Base-by-base conservation (phyloP, 2,797 vertebrate genomes). In the Muraenolepis orangiensis region DNA sequence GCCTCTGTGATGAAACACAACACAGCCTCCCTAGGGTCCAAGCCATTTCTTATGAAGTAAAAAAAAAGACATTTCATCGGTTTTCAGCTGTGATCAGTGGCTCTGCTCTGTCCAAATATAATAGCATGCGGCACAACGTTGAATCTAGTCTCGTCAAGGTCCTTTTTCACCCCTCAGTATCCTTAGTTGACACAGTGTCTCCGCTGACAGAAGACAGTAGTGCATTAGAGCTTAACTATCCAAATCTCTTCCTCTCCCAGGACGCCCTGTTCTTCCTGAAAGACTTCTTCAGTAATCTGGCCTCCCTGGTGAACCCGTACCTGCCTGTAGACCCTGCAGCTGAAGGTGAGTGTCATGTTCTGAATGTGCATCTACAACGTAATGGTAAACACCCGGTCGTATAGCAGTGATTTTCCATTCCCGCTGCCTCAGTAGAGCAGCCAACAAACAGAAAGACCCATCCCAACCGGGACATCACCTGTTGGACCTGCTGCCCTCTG, bases 221-320 rank as follows among this genome's bases (percentile, higher is more conserved):
- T 26, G 8, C 26, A 12, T 64, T 11, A 23, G 10, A n/a, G 30
- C 31, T 38, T 34, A 70, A 38, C 69, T 70, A 32, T 69, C 14
- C 29, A 32, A 11, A 18, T 34, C 20, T 36, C 31, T 36, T 76
- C 68, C 67, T n/a, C 38, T 69, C 6, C 81, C 51, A 97, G 96
- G 96, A 97, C 1, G 96, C 96, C 6, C 89, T 98, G 79, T 96
- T 98, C 91, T 98, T 98, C 88, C 90, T 98, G 73, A 97, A 96
- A 85, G 96, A 96, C 82, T 98, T 94, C 85, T 97, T 97, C 86
- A 95, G 94, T 83, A 96, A 92, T 78, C 82, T 98, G 74, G 95
- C 92, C 0, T 94, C 93, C 28, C 93, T 86, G 78, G 94, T 98
- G 80, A 94, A 95, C 81, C 96, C 96, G 0, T 91, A 96, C 76